Base-by-base conservation (phyloP, 2,797 vertebrate species). In the Rhabdomys pumilio region DNA sequence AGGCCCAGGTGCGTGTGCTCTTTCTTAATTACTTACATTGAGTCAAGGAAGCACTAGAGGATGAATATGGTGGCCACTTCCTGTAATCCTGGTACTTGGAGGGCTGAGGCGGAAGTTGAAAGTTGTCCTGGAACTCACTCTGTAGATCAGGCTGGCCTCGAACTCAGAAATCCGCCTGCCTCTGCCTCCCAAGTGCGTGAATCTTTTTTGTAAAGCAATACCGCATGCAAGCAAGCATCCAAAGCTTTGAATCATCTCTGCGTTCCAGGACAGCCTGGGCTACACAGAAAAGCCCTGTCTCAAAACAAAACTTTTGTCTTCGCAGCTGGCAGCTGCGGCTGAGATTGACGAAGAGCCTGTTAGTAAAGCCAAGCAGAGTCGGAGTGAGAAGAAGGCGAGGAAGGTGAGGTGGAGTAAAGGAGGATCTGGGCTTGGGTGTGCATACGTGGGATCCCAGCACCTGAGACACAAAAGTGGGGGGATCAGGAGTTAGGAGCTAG, bases 311-410 rank as follows among this genome's bases (percentile, higher is more conserved):
- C 0, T 81, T n/a, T 94, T 5, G 93, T 3, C 92, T 87, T 26
- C 1, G 75, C 96, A 99, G 99, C 99, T 99, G 95, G 99, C 99
- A 4, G 99, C 99, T 93, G 99, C 99, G 24, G 99, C 99, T 38
- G 99, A 99, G 98, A 99, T 99, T 55, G 99, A 99, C 31, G 99
- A 99, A 98, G 99, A 99, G 96, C 99, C 99, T 6, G 99, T 99
- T 96, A 99, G 99, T 99, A 99, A 99, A 99, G 99, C 99, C 92
- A 99, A 99, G 99, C 99, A 99, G 98, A 99, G 99, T 98, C 99
- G 99, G 97, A 99, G 99, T 85, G 99, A 99, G 98, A 99, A 99
- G 99, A 99, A 99, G 96, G 99, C 99, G 96, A 99, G 99, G 89
- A 99, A 99, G 99, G 99, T 99, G 98, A 97, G 96, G 41, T 4